Evolutionary conservation across 2,888 invertebrate species (phyloP).

Genomic region (Philereme transversata): DNA sequence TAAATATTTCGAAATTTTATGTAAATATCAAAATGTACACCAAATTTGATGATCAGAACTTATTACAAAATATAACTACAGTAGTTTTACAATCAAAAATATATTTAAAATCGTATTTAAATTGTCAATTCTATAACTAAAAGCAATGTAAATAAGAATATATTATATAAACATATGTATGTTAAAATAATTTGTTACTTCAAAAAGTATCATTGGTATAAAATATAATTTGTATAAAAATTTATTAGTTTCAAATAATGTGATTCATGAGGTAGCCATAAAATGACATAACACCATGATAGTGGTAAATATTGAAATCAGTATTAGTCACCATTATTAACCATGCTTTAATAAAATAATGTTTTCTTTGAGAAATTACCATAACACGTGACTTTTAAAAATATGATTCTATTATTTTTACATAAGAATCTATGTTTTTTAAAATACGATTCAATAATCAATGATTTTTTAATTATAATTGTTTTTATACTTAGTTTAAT

Average conservation of each 20-base stretch:
- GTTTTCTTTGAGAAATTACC: neutral
- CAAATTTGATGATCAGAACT: conserved; percentile 48
- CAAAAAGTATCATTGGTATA: conserved; percentile 70
- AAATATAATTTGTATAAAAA: conserved; percentile 61
- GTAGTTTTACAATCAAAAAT: conserved; percentile 52
- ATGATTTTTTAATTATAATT: too few species aligned
- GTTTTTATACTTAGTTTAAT: too few species aligned
- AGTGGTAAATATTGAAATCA: conserved; percentile 53
- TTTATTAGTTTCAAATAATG: conserved; percentile 67
- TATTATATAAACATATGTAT: conserved; percentile 67
- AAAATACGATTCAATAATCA: too few species aligned
- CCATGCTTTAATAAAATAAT: conserved; percentile 15
- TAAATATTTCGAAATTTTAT: conserved; percentile 17
- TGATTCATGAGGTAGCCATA: conserved; percentile 83
- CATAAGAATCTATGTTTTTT: too few species aligned
- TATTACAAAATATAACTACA: conserved; percentile 47
- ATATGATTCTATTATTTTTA: too few species aligned
- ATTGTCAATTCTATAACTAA: conserved; percentile 78
- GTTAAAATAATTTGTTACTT: conserved; percentile 56
- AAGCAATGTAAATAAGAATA: conserved; percentile 77
- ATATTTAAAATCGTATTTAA: conserved; percentile 64
- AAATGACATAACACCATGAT: conserved; percentile 71
- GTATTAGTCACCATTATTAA: conserved; percentile 54
- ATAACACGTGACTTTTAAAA: too few species aligned
- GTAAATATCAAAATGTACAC: conserved; percentile 22